A percentile compares a stretch with the other conserved stretches of the same genome.
These are phyloP conservation scores for Oncorhynchus kisutch DNA, from an alignment of 2,113 vertebrate species.

Conservation along the genomic window DNA sequence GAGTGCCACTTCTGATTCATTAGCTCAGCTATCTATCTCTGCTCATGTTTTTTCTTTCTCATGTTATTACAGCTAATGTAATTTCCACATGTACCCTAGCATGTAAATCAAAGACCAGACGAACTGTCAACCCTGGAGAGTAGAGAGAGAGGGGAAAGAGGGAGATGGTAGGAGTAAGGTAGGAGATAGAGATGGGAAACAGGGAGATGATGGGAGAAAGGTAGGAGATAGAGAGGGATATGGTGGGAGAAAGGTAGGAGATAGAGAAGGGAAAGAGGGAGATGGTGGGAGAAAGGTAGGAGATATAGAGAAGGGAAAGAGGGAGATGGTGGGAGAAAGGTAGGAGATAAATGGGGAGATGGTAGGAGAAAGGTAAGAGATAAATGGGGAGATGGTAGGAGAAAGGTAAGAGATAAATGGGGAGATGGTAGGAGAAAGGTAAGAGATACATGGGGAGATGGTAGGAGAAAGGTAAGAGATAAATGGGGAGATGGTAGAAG, in stretches of 20 bases:
- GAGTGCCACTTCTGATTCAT: not conserved
- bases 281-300: too few species aligned
- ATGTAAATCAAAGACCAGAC: conserved; percentile 49
- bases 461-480: not conserved
- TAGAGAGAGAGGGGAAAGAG: not conserved
- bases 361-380: too few species aligned
- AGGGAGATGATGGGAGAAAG: not conserved
- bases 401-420: not conserved
- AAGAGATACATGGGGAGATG: too few species aligned
- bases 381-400: too few species aligned
- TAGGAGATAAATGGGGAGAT: too few species aligned
- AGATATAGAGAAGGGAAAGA: too few species aligned
- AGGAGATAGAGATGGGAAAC: not conserved
- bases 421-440: not conserved
- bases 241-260: too few species aligned
- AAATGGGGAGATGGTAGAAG: not conserved
- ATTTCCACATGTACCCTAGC: conserved; percentile 28
- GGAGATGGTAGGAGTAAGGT: not conserved
- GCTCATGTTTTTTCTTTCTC: conserved; percentile 9
- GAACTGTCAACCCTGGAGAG: conserved; percentile 7
- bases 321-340: too few species aligned
- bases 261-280: too few species aligned
- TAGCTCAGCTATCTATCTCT: conserved; percentile 10
- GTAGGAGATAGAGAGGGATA: not conserved
- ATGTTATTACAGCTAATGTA: conserved; percentile 38